Base-by-base conservation (phyloP, 1,140 invertebrate genomes). In the Zaprionus ghesquierei region DNA sequence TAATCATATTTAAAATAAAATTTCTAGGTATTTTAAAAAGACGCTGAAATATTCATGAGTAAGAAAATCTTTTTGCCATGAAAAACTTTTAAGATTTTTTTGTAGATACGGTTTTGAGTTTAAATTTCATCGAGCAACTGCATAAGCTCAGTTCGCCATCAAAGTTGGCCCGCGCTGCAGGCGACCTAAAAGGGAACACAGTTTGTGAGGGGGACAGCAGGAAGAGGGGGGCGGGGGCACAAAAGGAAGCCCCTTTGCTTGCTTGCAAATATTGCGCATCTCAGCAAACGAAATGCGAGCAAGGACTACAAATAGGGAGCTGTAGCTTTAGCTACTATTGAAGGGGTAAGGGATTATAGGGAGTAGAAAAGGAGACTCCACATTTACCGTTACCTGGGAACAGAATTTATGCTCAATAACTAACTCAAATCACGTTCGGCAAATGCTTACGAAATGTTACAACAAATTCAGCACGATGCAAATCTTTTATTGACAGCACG, bases 401-500 rank as follows among this genome's bases (percentile, higher is more conserved):
- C 31, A 59, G 60, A 31, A 77, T 81, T 77, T 78, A 81, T 86
- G 69, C 50, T 69, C 81, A 58, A 86, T 86, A 86, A 86, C 66
- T 78, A 81, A 86, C 72, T 68, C 82, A 81, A 87, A 86, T 86
- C 82, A 86, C 82, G 82, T 86, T 86, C 82, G 46, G 82, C 77
- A 86, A 86, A 86, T 79, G 82, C 82, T 87, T 71, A 68, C 82
- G 81, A 82, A 87, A 82, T 86, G 79, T 64, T 75, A 78, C 72
- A 72, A 71, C 69, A 86, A 69, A 65, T 68, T 69, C 55, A 56
- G 46, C 66, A 58, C 53, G 66, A 87, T 87, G 82, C 79, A 87
- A 82, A 82, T 82, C 75, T 87, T 76, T 79, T 86, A 87, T 86
- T 86, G 82, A 86, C 82, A 82, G 79, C 82, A 86, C 82, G 82